Conservation (phyloP, 2,113 vertebrate genomes). For the Passer montanus region DNA sequence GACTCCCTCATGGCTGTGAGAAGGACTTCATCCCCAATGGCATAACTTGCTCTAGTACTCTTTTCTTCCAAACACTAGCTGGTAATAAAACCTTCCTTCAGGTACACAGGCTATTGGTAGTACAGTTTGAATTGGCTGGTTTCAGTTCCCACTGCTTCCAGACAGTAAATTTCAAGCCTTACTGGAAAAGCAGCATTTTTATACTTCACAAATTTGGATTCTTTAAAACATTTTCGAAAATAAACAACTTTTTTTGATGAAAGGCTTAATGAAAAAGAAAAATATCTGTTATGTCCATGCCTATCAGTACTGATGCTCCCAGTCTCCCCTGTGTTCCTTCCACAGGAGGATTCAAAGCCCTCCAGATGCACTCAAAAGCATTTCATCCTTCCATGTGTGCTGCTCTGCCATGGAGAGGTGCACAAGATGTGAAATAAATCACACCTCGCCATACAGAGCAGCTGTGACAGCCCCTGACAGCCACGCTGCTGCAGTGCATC, state of each 20-base stretch:
- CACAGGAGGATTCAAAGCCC: not conserved
- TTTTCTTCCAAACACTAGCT: not conserved
- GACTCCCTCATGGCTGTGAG: not conserved
- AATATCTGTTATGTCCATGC: accelerated
- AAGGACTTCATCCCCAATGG: not conserved
- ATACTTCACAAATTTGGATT: not conserved
- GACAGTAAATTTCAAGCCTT: not conserved
- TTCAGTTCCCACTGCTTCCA: not conserved
- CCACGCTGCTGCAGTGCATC: not conserved
- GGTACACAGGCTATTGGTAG: not conserved
- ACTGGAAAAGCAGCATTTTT: not conserved
- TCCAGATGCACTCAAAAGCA: accelerated
- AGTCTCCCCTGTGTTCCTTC: not conserved
- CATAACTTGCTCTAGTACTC: not conserved
- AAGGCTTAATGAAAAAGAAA: not conserved
- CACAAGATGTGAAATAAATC: not conserved
- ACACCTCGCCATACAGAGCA: not conserved
- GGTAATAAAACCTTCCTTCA: not conserved
- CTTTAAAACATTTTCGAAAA: not conserved
- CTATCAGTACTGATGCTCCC: not conserved
- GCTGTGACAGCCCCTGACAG: not conserved
- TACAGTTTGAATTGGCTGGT: not conserved
- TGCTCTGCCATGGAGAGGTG: not conserved
- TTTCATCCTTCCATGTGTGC: not conserved
- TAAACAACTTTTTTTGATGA: not conserved